Evolutionary conservation across 2,113 vertebrate species (phyloP).

Genomic region (Cebidichthys violaceus): DNA sequence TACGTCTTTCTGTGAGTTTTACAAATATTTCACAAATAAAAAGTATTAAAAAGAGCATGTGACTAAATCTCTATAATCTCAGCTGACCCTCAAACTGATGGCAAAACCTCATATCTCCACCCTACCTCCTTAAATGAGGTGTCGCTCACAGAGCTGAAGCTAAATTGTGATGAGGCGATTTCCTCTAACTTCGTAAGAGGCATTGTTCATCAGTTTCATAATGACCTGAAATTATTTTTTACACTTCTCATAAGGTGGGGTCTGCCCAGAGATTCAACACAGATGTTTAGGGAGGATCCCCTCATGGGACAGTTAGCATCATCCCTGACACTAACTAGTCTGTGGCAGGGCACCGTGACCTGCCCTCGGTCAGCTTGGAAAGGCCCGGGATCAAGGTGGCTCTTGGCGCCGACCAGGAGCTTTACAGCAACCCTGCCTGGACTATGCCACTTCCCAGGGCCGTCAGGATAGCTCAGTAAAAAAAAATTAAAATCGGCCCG

Average conservation of each 20-base stretch:
- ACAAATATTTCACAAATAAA: background rate
- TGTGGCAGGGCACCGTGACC: too few species aligned
- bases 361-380: too few species aligned
- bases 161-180: background rate
- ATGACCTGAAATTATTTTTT: background rate
- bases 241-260: too few species aligned
- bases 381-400: too few species aligned
- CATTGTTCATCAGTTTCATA: background rate
- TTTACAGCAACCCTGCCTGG: background rate
- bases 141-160: background rate
- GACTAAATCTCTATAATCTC: background rate
- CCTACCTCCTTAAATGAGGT: background rate
- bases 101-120: background rate
- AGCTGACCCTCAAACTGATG: background rate
- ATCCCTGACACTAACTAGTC: too few species aligned
- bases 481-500: too few species aligned
- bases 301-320: too few species aligned
- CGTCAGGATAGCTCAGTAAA: too few species aligned
- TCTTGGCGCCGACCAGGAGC: too few species aligned
- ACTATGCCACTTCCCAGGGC: too few species aligned
- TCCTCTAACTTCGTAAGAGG: background rate
- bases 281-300: too few species aligned
- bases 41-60: background rate
- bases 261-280: too few species aligned
- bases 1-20: background rate